Base-by-base conservation (phyloP, 1,140 invertebrate genomes). In the Hesperophylax magnus region DNA sequence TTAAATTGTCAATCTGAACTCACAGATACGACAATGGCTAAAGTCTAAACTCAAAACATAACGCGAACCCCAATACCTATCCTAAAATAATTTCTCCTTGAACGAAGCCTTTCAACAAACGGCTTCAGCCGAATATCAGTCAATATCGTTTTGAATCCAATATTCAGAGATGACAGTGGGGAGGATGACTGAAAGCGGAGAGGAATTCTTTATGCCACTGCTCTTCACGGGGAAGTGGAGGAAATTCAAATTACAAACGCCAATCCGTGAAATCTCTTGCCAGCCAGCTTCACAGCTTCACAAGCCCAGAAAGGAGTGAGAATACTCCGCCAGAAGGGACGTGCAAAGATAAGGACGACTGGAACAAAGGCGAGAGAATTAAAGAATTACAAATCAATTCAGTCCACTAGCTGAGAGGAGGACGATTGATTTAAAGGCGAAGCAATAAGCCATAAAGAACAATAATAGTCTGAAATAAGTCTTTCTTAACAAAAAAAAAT, bases 251-350 rank as follows among this genome's bases (percentile, higher is more conserved):
- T 82, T 58, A 71, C 78, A 71, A 80, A 74, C 60, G 58, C 77
- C 77, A 77, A 82, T 82, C 77, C 69, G 81, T 20, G 75, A 77
- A 82, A 79, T 79, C 78, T 74, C 60, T 56, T n/a, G 52, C 18
- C 27, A 18, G 31, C 18, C 69, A 52, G 34, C 27, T 65, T 75
- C 34, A 60, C 47, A 78, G 54, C 58, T 18, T 17, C n/a, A 52
- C 24, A 56, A 60, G 56, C 39, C 31, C 31, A 67, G 2, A 3
- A 31, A n/a, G 61, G 61, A 47, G 14, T 18, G 52, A 67, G 61
- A 24, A 77, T 56, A 15, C 39, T 47, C 39, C 39, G 11, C 9
- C 39, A 47, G 34, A 47, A 47, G 52, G 54, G 69, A 65, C 52
- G 67, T 18, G 58, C 52, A 14, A 17, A 72, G 39, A 72, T 47